Evolutionary conservation across 1,140 invertebrate genomes (phyloP).

Genomic region (Drosophila willistoni): DNA sequence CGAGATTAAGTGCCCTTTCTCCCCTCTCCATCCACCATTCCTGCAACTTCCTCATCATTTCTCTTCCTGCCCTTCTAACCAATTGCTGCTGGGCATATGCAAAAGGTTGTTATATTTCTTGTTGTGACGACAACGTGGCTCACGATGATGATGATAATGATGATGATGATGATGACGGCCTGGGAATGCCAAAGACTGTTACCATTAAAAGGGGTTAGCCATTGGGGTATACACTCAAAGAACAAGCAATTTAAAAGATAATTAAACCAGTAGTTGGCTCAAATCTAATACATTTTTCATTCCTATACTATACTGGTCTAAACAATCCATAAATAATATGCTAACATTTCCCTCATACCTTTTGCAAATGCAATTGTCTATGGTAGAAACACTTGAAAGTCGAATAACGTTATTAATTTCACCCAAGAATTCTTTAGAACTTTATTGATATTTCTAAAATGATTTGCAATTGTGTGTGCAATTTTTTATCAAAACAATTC

Average conservation of each 20-base stretch:
- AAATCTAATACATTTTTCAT: not conserved
- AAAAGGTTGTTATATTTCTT: constrained; percentile 17
- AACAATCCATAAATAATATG: too few relatives aligned
- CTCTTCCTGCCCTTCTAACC: not conserved
- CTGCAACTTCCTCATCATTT: not conserved
- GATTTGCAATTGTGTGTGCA: too few relatives aligned
- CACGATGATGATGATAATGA: constrained; percentile 23
- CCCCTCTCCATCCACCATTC: not conserved
- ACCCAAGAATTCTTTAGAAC: too few relatives aligned
- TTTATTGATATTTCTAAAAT: too few relatives aligned
- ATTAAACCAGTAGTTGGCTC: not conserved
- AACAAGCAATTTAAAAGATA: not conserved
- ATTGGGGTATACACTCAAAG: not conserved
- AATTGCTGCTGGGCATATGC: constrained; percentile 23
- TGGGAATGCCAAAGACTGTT: constrained; percentile 24
- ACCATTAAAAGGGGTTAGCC: not conserved
- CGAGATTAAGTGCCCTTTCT: constrained; percentile 50
- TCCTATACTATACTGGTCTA: too few relatives aligned
- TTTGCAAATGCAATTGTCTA: too few relatives aligned
- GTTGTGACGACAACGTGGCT: not conserved
- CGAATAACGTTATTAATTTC: too few relatives aligned
- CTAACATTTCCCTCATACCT: too few relatives aligned
- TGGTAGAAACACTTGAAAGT: too few relatives aligned
- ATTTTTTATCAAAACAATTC: too few relatives aligned
- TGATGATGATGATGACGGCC: constrained; percentile 17